These are phyloP conservation scores for Geotrypetes seraphini DNA, from an alignment of 2,797 vertebrate species.

Conservation along the genomic window DNA sequence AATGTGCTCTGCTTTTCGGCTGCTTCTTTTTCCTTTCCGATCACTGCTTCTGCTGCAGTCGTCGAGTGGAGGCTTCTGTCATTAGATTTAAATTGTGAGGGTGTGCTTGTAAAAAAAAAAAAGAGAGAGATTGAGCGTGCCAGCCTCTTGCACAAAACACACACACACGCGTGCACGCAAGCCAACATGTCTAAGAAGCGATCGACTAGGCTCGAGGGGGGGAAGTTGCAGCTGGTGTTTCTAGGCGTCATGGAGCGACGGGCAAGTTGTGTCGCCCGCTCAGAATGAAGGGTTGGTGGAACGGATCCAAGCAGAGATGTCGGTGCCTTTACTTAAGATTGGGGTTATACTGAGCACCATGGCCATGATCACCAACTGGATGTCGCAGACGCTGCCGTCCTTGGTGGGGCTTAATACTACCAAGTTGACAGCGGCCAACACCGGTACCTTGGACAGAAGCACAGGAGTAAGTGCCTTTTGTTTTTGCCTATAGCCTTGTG, in stretches of 20 bases:
- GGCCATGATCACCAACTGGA: constrained; percentile 96
- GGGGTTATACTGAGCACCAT: constrained; percentile 93
- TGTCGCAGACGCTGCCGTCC: constrained; percentile 88
- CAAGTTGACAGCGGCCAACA: constrained; percentile 80
- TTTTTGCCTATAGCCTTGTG: no score
- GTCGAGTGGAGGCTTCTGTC: no score
- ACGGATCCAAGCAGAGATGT: constrained; percentile 61
- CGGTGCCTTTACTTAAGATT: constrained; percentile 85
- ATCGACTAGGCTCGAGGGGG: constrained; percentile 35
- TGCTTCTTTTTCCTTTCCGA: no score
- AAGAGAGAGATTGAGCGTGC: background rate
- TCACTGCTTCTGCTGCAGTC: no score
- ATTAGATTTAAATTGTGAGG: no score
- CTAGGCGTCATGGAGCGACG: constrained; percentile 44
- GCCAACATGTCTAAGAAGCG: constrained; percentile 48
- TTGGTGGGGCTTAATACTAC: constrained; percentile 91
- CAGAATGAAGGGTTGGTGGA: constrained; percentile 62
- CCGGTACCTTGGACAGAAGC: constrained; percentile 82
- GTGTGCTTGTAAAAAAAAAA: no score
- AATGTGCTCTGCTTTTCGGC: no score
- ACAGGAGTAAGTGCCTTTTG: constrained; percentile 80
- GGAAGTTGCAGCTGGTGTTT: constrained; percentile 40
- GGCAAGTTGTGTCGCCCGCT: constrained; percentile 38
- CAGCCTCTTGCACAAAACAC: no score
- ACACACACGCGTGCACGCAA: no score